Evolutionary conservation across 2,113 vertebrate species (phyloP).

Genomic region (Atlantisia rogersi): DNA sequence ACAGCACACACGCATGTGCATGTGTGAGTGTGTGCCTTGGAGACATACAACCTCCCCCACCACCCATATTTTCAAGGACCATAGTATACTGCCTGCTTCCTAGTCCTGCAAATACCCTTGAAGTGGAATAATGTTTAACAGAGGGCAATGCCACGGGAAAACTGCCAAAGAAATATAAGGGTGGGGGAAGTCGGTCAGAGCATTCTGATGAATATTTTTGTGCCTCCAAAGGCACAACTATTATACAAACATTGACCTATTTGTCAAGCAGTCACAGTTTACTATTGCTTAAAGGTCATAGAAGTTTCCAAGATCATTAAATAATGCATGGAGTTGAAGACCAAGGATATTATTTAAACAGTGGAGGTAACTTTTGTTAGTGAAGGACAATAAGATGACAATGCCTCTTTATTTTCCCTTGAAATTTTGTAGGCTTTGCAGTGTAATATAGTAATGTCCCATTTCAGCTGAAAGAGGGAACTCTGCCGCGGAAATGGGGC

Average conservation of each 20-base stretch:
- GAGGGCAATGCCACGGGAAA: conserved; percentile 36
- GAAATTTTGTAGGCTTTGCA: conserved; percentile 13
- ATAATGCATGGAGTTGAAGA: conserved; percentile 45
- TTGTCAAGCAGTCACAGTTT: conserved; percentile 54
- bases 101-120: conserved; percentile 65
- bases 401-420: background rate
- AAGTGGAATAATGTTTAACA: conserved; percentile 72
- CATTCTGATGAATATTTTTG: conserved; percentile 60
- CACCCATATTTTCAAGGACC: conserved; percentile 29
- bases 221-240: conserved; percentile 54
- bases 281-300: conserved; percentile 58
- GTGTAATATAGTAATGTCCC: background rate
- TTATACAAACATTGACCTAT: conserved; percentile 59
- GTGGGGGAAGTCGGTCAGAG: conserved; percentile 50
- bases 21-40: background rate
- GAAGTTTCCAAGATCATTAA: conserved; percentile 59
- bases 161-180: conserved; percentile 35
- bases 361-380: conserved; percentile 29
- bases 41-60: background rate
- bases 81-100: conserved; percentile 53
- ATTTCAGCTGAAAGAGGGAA: conserved; percentile 22
- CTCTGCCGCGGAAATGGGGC: background rate
- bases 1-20: background rate
- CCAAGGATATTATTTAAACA: conserved; percentile 37
- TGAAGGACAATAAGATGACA: conserved; percentile 34